A percentile compares a stretch with the other conserved stretches of the same genome.
phyloP scores from a whole-genome alignment of 2,888 invertebrate species.

The Acleris laterana region DNA sequence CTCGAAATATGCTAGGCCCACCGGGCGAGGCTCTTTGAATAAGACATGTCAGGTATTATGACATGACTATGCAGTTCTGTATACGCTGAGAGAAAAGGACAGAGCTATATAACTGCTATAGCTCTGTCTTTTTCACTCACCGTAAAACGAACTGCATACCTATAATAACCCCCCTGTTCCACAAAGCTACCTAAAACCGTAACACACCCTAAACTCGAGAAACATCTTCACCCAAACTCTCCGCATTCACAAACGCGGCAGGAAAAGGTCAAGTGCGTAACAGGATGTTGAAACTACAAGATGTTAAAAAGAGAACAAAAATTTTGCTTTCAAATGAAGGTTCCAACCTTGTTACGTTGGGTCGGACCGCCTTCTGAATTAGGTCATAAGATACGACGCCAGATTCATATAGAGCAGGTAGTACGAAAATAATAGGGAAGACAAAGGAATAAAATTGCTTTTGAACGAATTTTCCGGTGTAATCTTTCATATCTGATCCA shows the following conservation, averaged over 20 bases:
- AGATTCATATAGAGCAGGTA: slow-evolving; percentile 48
- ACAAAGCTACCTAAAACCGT: no score
- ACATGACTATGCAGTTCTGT: no score
- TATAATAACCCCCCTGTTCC: no score
- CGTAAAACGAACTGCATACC: no score
- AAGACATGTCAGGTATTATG: no score
- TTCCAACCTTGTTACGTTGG: slow-evolving; percentile 53
- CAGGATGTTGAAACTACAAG: slow-evolving; percentile 32
- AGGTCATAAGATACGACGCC: slow-evolving; percentile 53
- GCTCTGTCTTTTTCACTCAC: no score
- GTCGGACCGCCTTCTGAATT: slow-evolving; percentile 58
- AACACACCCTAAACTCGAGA: neutral
- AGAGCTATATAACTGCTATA: no score
- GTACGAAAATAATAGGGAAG: slow-evolving; percentile 10
- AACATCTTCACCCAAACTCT: neutral
- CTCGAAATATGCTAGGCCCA: no score
- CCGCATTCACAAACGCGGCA: neutral
- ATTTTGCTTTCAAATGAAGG: slow-evolving; percentile 57
- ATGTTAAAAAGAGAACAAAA: slow-evolving; percentile 42
- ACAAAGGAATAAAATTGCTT: neutral
- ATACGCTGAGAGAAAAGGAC: no score
- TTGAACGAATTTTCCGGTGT: neutral
- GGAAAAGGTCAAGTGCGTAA: slow-evolving; percentile 24
- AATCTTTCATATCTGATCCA: no score
- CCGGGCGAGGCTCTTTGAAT: no score